phyloP scores from a whole-genome alignment of 2,113 vertebrate species.

The Lepus europaeus region DNA sequence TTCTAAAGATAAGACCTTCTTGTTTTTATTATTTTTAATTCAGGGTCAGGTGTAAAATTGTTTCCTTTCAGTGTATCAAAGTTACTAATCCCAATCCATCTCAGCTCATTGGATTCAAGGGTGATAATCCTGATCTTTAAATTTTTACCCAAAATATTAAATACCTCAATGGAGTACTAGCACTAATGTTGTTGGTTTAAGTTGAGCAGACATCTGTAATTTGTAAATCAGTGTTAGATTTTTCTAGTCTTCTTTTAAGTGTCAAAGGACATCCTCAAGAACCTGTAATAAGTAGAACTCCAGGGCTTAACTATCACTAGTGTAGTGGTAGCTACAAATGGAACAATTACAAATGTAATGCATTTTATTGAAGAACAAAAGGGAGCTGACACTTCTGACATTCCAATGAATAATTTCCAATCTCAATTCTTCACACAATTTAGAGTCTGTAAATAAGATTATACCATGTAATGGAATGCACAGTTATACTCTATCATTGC shows the following conservation, averaged over 20 bases:
- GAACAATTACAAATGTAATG: neutral
- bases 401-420: neutral
- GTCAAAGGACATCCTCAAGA: slow-evolving; percentile 29
- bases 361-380: neutral
- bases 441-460: slow-evolving; percentile 26
- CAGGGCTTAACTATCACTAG: neutral
- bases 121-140: neutral
- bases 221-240: neutral
- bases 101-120: neutral
- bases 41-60: neutral
- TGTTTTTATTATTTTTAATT: neutral
- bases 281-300: neutral
- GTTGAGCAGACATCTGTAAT: slow-evolving; percentile 27
- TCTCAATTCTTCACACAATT: slow-evolving; percentile 1
- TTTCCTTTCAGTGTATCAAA: neutral
- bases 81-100: neutral
- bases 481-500: neutral
- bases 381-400: neutral
- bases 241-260: neutral
- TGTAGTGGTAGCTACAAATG: neutral
- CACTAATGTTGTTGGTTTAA: neutral
- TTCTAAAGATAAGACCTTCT: neutral
- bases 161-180: neutral
- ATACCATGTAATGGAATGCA: neutral
- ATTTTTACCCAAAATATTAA: neutral